Base-by-base conservation (phyloP, 2,113 vertebrate genomes). In the Orientallactaga bullata region DNA sequence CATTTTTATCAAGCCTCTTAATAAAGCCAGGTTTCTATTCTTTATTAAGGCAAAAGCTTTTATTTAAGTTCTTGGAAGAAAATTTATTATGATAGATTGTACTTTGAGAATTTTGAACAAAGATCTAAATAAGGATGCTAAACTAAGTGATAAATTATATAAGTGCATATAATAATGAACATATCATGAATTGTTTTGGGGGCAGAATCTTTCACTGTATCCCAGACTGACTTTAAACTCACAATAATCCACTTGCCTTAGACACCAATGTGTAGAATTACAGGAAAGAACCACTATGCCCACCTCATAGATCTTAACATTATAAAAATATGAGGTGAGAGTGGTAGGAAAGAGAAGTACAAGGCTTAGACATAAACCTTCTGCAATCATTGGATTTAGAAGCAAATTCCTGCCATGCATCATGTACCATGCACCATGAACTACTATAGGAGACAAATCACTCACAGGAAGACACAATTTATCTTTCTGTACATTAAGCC, bases 21-120 rank as follows among this genome's bases (percentile, higher is more conserved):
- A 84, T 28, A 69, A 37, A 23, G 42, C 23, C 32, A 51, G 35
- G 28, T 9, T 16, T 85, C 16, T 60, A 4, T 80, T 47, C 1
- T 0, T 6, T 39, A n/a, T 32, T 21, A 87, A 66, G 32, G 39
- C 8, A 37, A 81, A 85, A 24, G 0, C 12, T 76, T 68, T 47
- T 37, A 74, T 8, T 2, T 60, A 58, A 92, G 18, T 47, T 4
- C 65, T 61, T 47, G n/a, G 26, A 77, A 83, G 30, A 82, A 10
- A 66, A 11, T 60, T 71, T 77, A 12, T n/a, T 74, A 42, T 26
- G 10, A 74, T 28, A 84, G 9, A 60, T 39, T 79, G 61, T 37
- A 42, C 32, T 82, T 55, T 80, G 51, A 37, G 32, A 94, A 63
- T 24, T 92, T 81, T 86, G 55, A 85, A 26, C 32, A 82, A 83